Conservation (phyloP, 2,888 invertebrate genomes). For the Patella depressa region DNA sequence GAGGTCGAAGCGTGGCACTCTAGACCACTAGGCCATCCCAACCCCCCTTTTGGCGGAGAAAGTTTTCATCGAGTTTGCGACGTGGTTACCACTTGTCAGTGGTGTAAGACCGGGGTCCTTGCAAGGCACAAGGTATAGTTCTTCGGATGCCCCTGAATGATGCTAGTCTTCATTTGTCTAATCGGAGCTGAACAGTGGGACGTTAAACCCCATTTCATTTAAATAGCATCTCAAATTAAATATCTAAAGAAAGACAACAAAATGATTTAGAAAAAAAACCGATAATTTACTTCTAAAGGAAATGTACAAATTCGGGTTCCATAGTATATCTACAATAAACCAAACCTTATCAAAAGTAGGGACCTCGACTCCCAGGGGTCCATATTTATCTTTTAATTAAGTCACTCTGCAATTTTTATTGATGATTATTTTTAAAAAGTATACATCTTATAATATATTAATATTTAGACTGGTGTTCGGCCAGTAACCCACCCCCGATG, state of each 20-base stretch:
- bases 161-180: too few species aligned
- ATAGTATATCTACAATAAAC: constrained; percentile 22
- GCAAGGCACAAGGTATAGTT: too few species aligned
- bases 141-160: too few species aligned
- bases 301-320: constrained; percentile 25
- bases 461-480: constrained; percentile 4
- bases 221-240: too few species aligned
- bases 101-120: too few species aligned
- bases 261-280: constrained; percentile 19
- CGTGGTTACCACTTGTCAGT: too few species aligned
- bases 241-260: constrained; percentile 8
- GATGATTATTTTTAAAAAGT: neutral
- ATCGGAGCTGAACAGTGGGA: too few species aligned
- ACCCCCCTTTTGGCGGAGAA: too few species aligned
- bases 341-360: constrained; percentile 8
- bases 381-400: neutral
- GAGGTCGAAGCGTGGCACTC: too few species aligned
- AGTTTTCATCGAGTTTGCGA: too few species aligned
- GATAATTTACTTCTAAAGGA: constrained; percentile 28
- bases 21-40: too few species aligned
- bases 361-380: constrained; percentile 6
- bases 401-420: constrained; percentile 1
- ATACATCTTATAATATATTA: neutral
- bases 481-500: neutral
- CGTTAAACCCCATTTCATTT: too few species aligned